Evolutionary conservation across 2,797 vertebrate species (phyloP).

Genomic region (Silurus aristotelis): DNA sequence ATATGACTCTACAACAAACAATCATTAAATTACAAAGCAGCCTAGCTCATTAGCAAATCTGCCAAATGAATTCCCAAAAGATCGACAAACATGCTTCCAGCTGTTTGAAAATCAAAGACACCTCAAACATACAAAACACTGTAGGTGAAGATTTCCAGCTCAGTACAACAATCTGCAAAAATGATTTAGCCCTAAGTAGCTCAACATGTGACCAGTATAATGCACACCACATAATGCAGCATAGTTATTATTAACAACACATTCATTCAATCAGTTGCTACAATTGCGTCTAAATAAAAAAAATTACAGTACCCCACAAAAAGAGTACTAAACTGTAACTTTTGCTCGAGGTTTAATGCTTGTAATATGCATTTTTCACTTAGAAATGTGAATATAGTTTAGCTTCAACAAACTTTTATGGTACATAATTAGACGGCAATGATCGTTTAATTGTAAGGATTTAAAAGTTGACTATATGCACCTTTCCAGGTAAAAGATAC

Average conservation of each 20-base stretch:
- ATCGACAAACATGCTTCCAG: slow-evolving; percentile 14
- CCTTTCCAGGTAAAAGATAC: not conserved
- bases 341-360: not conserved
- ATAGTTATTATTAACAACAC: not conserved
- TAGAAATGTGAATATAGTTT: not conserved
- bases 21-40: slow-evolving; percentile 9
- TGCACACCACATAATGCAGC: not conserved
- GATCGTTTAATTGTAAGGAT: not conserved
- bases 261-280: not conserved
- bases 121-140: not conserved
- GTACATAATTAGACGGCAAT: not conserved
- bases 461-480: not conserved
- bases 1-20: slow-evolving; percentile 31
- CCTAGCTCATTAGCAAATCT: slow-evolving; percentile 15
- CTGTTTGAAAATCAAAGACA: slow-evolving; percentile 26
- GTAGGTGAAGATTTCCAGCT: not conserved
- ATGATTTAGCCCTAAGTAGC: not conserved
- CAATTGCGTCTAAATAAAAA: not conserved
- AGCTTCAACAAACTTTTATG: not conserved
- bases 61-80: slow-evolving; percentile 34
- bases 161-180: too few relatives aligned
- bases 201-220: not conserved
- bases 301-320: not conserved
- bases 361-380: not conserved
- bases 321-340: not conserved